A percentile compares a stretch with the other conserved stretches of the same genome.
Evolutionary conservation across 2,888 invertebrate genomes (phyloP).

Genomic region (Lycocerus yunnanus): DNA sequence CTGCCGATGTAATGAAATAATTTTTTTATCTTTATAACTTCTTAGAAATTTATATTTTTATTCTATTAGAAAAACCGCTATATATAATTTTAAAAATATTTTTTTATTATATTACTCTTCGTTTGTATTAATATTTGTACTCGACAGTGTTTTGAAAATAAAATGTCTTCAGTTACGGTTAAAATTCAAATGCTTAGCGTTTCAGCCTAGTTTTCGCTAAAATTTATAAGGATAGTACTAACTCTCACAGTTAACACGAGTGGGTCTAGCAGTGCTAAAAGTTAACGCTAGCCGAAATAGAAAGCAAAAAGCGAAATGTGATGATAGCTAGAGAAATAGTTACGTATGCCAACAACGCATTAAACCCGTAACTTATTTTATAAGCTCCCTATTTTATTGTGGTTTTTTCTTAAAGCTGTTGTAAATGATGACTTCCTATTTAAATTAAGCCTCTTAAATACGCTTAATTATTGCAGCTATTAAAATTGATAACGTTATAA

Average conservation of each 20-base stretch:
- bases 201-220: not conserved
- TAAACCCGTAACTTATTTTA: not conserved
- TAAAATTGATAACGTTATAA: not conserved
- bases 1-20: too few species aligned
- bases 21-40: too few species aligned
- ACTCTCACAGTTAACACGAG: not conserved
- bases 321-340: not conserved
- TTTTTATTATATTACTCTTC: too few species aligned
- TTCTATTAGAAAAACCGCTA: too few species aligned
- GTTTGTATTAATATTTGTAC: too few species aligned
- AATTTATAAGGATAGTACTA: not conserved
- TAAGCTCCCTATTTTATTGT: not conserved
- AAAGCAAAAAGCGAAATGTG: not conserved
- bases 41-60: too few species aligned
- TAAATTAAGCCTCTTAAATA: not conserved
- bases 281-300: not conserved
- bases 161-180: too few species aligned
- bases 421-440: not conserved
- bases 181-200: too few species aligned
- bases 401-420: not conserved
- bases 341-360: not conserved
- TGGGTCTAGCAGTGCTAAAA: not conserved
- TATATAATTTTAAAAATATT: too few species aligned
- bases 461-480: not conserved
- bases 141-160: too few species aligned